These are phyloP conservation scores for Burhinus oedicnemus DNA, from an alignment of 2,113 vertebrate species.

Conservation along the genomic window DNA sequence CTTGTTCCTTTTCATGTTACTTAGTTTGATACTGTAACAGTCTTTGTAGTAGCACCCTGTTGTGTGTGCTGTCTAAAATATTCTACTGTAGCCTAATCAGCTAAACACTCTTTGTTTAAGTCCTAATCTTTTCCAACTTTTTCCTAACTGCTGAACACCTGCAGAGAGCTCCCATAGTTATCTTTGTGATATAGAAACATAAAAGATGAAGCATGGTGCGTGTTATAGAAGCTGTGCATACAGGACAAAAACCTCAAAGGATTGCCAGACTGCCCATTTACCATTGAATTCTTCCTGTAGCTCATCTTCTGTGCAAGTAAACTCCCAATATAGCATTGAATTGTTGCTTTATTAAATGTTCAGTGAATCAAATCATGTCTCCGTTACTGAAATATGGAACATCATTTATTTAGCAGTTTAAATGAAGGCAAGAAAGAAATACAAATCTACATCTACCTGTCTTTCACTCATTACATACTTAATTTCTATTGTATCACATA, in stretches of 20 bases:
- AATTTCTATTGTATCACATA: background rate
- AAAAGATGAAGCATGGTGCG: background rate
- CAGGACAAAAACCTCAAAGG: background rate
- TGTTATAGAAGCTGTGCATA: background rate
- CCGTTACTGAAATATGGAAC: background rate
- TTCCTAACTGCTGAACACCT: background rate
- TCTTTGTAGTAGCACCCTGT: conserved; percentile 29
- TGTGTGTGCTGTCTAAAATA: conserved; percentile 21
- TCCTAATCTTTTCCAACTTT: conserved; percentile 26
- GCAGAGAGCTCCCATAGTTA: background rate
- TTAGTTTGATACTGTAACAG: background rate
- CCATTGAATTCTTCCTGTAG: background rate
- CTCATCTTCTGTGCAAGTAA: background rate
- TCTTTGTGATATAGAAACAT: background rate
- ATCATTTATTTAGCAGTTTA: background rate
- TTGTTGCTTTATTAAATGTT: background rate
- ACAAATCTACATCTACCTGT: background rate
- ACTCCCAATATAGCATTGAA: background rate
- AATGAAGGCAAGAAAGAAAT: background rate
- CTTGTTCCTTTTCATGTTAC: conserved; percentile 14
- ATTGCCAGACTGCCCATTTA: background rate
- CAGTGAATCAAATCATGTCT: background rate
- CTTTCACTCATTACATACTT: background rate
- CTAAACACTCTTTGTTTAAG: conserved; percentile 29
- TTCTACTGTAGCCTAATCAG: conserved; percentile 4